Evolutionary conservation across 2,797 vertebrate species (phyloP).

Genomic region (Microhierax caerulescens): DNA sequence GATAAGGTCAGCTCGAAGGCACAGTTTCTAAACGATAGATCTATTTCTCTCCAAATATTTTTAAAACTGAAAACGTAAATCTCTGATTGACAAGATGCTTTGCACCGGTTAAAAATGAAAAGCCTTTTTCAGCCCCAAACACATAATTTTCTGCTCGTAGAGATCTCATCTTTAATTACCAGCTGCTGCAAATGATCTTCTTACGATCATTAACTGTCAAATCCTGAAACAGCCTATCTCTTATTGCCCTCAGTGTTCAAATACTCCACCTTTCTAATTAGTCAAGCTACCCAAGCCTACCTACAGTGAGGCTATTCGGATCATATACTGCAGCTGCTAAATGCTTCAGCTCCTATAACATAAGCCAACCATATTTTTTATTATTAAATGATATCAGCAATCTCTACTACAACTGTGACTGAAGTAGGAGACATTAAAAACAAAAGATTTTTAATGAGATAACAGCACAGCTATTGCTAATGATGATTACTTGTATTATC

Average conservation of each 20-base stretch:
- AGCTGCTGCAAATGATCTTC: constrained; percentile 70
- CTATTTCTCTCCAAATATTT: neutral
- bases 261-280: constrained; percentile 73
- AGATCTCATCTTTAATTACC: constrained; percentile 68
- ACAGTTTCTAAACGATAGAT: neutral
- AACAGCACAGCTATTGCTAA: neutral
- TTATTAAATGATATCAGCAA: neutral
- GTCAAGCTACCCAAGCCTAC: constrained; percentile 34
- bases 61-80: neutral
- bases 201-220: constrained; percentile 61
- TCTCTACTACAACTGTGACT: neutral
- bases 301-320: neutral
- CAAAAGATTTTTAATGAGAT: neutral
- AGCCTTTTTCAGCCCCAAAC: neutral
- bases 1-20: neutral
- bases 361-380: neutral
- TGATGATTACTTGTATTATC: neutral
- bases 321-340: constrained; percentile 12
- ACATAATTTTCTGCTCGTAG: constrained; percentile 30
- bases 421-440: neutral
- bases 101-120: constrained; percentile 1
- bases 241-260: constrained; percentile 64
- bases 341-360: neutral
- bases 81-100: neutral
- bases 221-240: constrained; percentile 19